These are phyloP conservation scores for Xiphorhynchus elegans DNA, from an alignment of 2,113 vertebrate species.

Conservation along the genomic window DNA sequence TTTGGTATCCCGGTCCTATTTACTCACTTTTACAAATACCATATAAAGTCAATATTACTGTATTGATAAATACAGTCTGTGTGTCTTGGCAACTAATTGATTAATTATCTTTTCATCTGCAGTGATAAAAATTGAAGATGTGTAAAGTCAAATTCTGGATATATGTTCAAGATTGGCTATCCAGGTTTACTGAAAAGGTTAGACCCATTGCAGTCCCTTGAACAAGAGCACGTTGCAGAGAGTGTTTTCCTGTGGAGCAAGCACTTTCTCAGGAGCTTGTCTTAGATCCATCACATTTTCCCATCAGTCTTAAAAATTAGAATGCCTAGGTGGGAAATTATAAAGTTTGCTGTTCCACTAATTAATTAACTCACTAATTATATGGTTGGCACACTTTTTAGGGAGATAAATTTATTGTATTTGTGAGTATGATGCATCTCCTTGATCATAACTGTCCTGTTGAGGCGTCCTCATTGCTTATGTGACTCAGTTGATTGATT, in stretches of 20 bases:
- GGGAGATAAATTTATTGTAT: neutral
- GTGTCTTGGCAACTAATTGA: neutral
- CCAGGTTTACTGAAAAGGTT: neutral
- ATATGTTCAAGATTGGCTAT: rapidly evolving
- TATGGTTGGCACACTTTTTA: neutral
- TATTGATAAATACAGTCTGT: neutral
- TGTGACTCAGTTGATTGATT: neutral
- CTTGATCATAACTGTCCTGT: neutral
- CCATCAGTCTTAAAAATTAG: neutral
- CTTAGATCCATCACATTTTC: neutral
- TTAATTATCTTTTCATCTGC: neutral
- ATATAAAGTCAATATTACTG: rapidly evolving
- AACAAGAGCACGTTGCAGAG: neutral
- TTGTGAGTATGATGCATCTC: neutral
- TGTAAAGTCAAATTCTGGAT: neutral
- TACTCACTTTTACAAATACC: neutral
- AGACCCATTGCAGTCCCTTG: neutral
- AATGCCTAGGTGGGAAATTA: neutral
- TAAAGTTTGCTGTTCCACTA: neutral
- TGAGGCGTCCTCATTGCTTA: neutral
- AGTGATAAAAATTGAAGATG: neutral
- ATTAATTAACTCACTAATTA: neutral
- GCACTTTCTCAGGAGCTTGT: neutral
- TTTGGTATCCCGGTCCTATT: neutral
- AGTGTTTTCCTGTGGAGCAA: neutral